Evolutionary conservation across 2,888 invertebrate genomes (phyloP), one percentile per base, ranked within the genome.

Genomic region (Hermaeophaga mercurialis): DNA sequence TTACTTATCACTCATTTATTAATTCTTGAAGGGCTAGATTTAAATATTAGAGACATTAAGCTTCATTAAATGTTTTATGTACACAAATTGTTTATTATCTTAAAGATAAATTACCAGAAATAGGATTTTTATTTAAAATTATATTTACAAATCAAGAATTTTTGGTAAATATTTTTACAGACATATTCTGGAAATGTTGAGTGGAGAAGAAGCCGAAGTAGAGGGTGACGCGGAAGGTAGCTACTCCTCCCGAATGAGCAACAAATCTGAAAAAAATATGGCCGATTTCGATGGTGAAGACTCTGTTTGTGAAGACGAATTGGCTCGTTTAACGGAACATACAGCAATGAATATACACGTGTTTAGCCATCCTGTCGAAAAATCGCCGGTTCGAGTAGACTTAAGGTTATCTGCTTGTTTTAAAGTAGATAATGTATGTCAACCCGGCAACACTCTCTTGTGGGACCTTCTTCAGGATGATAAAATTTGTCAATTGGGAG

Each of bases 401-500:
- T 74, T 77, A 3, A 67, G 77, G 54, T 63, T 79, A 28, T 76
- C 77, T 1, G 75, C 76, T n/a, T 74, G 73, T 64, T 79, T 79
- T 62, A 78, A 78, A 68, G 73, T 78, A 3, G 79, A 79, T 59
- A 78, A 90, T 69, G 94, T 96, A 18, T 95, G 95, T 75, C 88
- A 91, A 67, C 91, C 93, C 33, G 96, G 96, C 1, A 92, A 91
- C 75, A 96, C 96, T 4, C 79, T 96, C 60, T 83, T 96, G 1
- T 96, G 96, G 96, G 96, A 96, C 80, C 80, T 96, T 61, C 80
- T 96, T 62, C 95, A 95, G 77, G 95, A 96, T 75, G 90, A 91
- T 68, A 89, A 88, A 79, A 93, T 94, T 75, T 86, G 87, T 56
- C 89, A 90, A 73, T 79, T 96, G 3, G 92, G 94, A 0, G 96